Evolutionary conservation across 2,113 vertebrate genomes (phyloP).

Genomic region (Alexandromys fortis): DNA sequence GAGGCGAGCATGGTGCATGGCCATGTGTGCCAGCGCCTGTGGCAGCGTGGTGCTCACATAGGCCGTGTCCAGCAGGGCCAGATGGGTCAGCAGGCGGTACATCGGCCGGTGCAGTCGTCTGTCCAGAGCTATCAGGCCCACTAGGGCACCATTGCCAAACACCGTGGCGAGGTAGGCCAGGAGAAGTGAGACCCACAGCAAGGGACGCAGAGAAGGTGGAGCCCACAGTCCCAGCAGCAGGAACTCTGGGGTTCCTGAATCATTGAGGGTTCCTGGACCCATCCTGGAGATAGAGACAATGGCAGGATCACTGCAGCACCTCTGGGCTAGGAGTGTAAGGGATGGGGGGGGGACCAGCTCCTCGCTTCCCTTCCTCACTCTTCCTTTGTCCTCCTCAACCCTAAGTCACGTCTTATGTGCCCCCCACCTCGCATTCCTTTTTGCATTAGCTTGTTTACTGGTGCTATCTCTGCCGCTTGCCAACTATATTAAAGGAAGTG

Average conservation of each 20-base stretch:
- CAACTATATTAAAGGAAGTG: not conserved
- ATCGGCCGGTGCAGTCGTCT: conserved; percentile 41
- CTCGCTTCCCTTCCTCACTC: too few relatives aligned
- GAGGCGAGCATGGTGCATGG: not conserved
- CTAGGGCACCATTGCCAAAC: conserved; percentile 33
- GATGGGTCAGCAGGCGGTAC: conserved; percentile 53
- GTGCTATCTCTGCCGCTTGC: not conserved
- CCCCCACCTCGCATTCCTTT: fast-evolving
- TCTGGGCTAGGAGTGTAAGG: not conserved
- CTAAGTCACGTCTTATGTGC: too few relatives aligned
- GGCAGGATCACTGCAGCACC: too few relatives aligned
- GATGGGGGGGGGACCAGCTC: too few relatives aligned
- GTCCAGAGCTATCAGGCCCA: conserved; percentile 40
- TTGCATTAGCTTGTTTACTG: not conserved
- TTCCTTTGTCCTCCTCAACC: too few relatives aligned
- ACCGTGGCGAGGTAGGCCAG: not conserved
- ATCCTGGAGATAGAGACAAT: not conserved
- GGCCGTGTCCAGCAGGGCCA: conserved; percentile 49
- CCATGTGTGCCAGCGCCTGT: conserved; percentile 45
- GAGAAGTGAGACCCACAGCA: conserved; percentile 30
- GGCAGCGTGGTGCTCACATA: conserved; percentile 60
- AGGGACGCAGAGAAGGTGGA: not conserved
- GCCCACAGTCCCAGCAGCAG: conserved; percentile 24
- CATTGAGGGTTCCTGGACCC: not conserved
- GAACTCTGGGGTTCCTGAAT: not conserved